A percentile compares a stretch with the other conserved stretches of the same genome.
Conservation (phyloP, 2,888 invertebrate species). For the Mechanitis messenoides region DNA sequence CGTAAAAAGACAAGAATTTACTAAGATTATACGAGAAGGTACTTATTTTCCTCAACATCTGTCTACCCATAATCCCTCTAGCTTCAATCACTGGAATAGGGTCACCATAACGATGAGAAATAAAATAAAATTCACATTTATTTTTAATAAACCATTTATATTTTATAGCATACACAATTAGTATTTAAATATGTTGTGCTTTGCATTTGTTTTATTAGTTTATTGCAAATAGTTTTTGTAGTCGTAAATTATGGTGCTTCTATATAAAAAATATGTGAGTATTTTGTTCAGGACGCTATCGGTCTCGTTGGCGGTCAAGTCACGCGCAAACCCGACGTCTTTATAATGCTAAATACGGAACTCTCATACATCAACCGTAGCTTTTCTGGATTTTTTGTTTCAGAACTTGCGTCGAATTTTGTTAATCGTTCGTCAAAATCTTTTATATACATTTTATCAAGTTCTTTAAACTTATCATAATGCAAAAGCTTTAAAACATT, state of each 20-base stretch:
- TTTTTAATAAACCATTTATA: too few species aligned
- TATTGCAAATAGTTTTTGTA: not conserved
- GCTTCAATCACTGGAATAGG: too few species aligned
- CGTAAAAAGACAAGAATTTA: too few species aligned
- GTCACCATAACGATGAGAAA: too few species aligned
- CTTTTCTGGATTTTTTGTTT: slow-evolving; percentile 4
- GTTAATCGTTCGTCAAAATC: not conserved
- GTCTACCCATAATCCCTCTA: too few species aligned
- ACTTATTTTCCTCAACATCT: too few species aligned
- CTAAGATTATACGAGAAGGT: too few species aligned
- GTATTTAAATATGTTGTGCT: too few species aligned
- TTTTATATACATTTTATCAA: not conserved
- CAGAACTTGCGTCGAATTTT: slow-evolving; percentile 4
- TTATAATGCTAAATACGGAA: slow-evolving; percentile 15
- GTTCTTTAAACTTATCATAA: not conserved
- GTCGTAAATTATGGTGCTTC: not conserved
- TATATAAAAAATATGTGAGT: not conserved
- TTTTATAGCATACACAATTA: too few species aligned
- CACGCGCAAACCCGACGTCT: slow-evolving; percentile 24
- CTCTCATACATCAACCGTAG: slow-evolving; percentile 4
- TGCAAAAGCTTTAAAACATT: too few species aligned
- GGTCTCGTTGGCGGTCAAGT: slow-evolving; percentile 14
- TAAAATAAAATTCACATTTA: too few species aligned
- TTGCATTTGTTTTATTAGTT: too few species aligned
- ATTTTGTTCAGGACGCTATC: slow-evolving; percentile 2